Base-by-base conservation (phyloP, 2,888 invertebrate genomes). In the Axea sp. region DNA sequence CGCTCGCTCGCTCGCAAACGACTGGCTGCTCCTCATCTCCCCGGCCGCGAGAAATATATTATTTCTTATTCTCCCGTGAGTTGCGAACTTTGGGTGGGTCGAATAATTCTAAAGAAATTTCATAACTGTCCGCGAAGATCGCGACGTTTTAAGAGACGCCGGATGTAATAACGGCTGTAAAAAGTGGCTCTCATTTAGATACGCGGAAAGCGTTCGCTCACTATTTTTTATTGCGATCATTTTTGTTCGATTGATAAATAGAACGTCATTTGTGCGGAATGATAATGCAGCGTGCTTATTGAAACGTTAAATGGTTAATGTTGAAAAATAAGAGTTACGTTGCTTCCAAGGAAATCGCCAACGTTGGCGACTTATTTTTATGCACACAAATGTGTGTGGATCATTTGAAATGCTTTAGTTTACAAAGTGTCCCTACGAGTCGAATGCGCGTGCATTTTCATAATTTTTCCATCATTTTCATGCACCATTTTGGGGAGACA, bases 91-190 rank as follows among this genome's bases (percentile, higher is more conserved):
- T 79, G 79, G 81, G 78, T 75, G 79, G 77, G 73, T 74, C 83
- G 83, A 84, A 86, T 87, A 86, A 86, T 86, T 86, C 79, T 83
- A 78, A 84, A 84, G 83, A 83, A 85, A 84, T 86, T 86, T 87
- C 86, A 87, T 86, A 86, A 87, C 86, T 86, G 86, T 86, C 86
- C 80, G 57, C 59, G 68, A 64, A 73, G 60, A 69, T 71, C 72
- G 65, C 62, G 68, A 49, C 75, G 76, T 73, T 75, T 72, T 79
- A 80, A 81, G 53, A 76, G 74, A 78, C 76, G 49, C 55, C 14
- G 62, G 35, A 41, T 71, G 78, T 82, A 82, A 81, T 82, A 82
- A 82, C 77, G 67, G 31, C 51, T 51, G 76, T 76, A 77, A 78
- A 60, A 49, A 51, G 53, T 35, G 53, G 5, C 28, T 53, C 53